phyloP scores from a whole-genome alignment of 2,888 invertebrate genomes.

The Allolobophora icterica region DNA sequence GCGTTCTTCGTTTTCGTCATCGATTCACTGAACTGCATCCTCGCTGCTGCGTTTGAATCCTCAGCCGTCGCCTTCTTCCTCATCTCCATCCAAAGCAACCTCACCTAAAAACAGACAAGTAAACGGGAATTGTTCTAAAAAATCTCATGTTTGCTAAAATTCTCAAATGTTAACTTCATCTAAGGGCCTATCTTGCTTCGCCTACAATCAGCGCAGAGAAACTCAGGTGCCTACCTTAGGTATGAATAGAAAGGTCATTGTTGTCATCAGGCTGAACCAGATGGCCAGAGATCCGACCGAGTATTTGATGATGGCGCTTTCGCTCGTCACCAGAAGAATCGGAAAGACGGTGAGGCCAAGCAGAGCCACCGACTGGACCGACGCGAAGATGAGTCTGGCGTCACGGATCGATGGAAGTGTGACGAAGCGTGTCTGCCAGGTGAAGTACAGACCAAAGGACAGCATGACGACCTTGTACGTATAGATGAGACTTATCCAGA shows the following conservation, averaged over 20 bases:
- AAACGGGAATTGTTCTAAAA: not conserved
- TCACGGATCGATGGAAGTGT: constrained; percentile 45
- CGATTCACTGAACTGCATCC: constrained; percentile 45
- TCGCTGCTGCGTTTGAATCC: not conserved
- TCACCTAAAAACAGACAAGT: constrained; percentile 9
- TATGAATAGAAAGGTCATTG: constrained; percentile 42
- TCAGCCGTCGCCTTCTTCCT: not conserved
- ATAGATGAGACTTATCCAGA: constrained; percentile 44
- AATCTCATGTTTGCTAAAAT: too few species aligned
- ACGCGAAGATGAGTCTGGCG: constrained; percentile 33
- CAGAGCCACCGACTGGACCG: constrained; percentile 35
- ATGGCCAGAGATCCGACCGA: constrained; percentile 38
- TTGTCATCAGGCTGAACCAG: constrained; percentile 38
- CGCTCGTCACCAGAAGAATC: constrained; percentile 32
- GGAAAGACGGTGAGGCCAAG: constrained; percentile 43
- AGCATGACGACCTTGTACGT: constrained; percentile 40
- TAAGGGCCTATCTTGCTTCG: too few species aligned
- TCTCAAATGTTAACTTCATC: too few species aligned
- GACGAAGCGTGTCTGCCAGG: constrained; percentile 45
- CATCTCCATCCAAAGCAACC: constrained; percentile 20
- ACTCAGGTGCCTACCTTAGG: constrained; percentile 45
- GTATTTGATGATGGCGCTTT: constrained; percentile 34
- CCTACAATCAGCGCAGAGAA: too few species aligned
- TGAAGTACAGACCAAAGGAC: constrained; percentile 37
- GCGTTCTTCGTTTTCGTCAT: constrained; percentile 45